Base-by-base conservation (phyloP, 1,140 invertebrate species). In the Neodiprion fabricii region DNA sequence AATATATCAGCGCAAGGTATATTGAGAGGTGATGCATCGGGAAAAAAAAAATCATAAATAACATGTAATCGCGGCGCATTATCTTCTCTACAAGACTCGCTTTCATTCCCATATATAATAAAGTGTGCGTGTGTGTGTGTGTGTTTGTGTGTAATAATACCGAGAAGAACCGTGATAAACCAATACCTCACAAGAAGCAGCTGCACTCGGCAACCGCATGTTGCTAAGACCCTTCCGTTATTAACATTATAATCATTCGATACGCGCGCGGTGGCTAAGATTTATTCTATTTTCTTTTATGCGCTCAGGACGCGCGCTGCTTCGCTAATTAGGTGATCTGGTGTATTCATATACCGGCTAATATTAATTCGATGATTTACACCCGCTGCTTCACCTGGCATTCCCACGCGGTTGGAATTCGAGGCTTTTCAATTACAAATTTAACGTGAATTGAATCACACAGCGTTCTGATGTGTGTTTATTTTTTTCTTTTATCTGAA, bases 71-170 rank as follows among this genome's bases (percentile, higher is more conserved):
- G 11, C n/a, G 53, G 53, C 53, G n/a, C 53, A 61, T 61, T 61
- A 61, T 61, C 53, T 61, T 61, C 53, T 61, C 53, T 61, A 61
- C 53, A 17, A 61, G 53, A 61, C 53, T 61, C 53, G 53, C 53
- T 61, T 61, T 61, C 53, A 61, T 61, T 61, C 11, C 11, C 5
- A 40, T 40, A 40, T 40, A 40, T 40, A 40, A 61, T 61, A 61
- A 61, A 61, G 17, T 21, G 17, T 21, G 17, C 17, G 17, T 21
- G 17, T 21, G 17, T 21, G 17, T 21, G 17, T 17, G 17, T 21
- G 17, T 21, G 17, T 21, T 21, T 21, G 17, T 21, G 17, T 21
- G 17, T 21, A 11, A 53, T 11, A 11, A 53, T n/a, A 10, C 10
- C 10, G 50, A 53, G n/a, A 14, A 53, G n/a, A 1, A 10, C 50